Base-by-base conservation (phyloP, 2,888 invertebrate species). In the Onthophagus sagittarius region DNA sequence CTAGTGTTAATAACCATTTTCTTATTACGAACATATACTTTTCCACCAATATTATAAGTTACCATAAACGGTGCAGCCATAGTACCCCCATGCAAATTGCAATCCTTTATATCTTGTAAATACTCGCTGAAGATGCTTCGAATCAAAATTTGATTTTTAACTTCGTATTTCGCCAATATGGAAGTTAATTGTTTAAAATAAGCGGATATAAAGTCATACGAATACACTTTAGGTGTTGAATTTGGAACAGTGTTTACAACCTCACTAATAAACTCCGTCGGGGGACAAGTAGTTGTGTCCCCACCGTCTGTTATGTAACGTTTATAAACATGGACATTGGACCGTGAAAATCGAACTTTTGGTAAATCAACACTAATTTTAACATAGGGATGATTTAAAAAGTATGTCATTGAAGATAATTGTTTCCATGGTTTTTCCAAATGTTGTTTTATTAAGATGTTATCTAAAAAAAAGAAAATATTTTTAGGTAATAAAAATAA, bases 341-440 rank as follows among this genome's bases (percentile, higher is more conserved):
- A 74, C 33, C 79, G 69, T 15, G 74, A 69, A n/a, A 79, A 63
- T 32, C 69, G 63, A 31, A 79, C 71, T 33, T 76, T 76, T 4
- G 79, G 77, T 39, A 79, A 71, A 63, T 73, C 76, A 14, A 79
- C 72, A 11, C 74, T 71, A 6, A 76, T 76, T 23, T 72, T 69
- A 2, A 79, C 75, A 72, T 74, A 73, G 0, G 78, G 75, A 72
- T 78, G 76, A 64, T 78, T 77, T 11, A 79, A 53, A 62, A 78
- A 72, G 6, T 9, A 53, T 71, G 77, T 73, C 6, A 64, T 72
- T 13, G 74, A 14, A 6, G n/a, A n/a, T 15, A 79, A 71, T 7
- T 62, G 71, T 6, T 73, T 64, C 77, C 77, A 77, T 15, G 73
- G 74, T 70, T 76, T 77, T 15, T 74, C 76, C 0, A 69, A 62